Conservation (phyloP, 2,113 vertebrate genomes). For the Cynopterus brachyotis region DNA sequence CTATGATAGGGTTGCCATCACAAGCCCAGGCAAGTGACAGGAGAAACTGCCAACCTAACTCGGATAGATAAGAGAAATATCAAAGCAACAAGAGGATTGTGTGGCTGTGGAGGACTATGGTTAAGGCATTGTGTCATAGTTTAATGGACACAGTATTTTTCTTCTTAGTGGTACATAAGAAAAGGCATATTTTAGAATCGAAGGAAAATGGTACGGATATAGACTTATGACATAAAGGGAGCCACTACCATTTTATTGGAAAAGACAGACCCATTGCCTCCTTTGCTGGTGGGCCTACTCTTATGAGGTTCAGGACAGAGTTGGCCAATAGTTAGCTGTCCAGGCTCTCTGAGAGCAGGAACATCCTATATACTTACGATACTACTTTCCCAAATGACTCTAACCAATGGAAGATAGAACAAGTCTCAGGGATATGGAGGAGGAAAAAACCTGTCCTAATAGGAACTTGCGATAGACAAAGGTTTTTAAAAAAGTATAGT, state of each 20-base stretch:
- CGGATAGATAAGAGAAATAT: background rate
- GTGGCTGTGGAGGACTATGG: background rate
- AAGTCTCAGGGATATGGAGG: background rate
- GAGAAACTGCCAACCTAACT: background rate
- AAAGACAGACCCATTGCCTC: background rate
- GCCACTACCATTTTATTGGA: background rate
- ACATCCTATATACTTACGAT: background rate
- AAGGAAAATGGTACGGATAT: background rate
- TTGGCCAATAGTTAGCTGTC: background rate
- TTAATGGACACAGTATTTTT: background rate
- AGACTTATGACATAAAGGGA: background rate
- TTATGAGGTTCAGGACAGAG: background rate
- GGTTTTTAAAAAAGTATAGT: background rate
- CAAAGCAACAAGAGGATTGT: background rate
- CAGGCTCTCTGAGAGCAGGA: background rate
- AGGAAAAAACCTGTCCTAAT: background rate
- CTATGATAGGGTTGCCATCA: background rate
- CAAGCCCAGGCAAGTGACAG: background rate
- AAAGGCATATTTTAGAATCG: background rate
- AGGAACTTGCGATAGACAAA: background rate
- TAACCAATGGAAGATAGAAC: background rate
- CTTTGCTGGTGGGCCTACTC: background rate
- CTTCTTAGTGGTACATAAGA: background rate
- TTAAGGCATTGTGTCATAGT: background rate
- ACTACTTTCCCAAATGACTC: background rate